Base-by-base conservation (phyloP, 2,797 vertebrate species). In the Rhinoraja longicauda region DNA sequence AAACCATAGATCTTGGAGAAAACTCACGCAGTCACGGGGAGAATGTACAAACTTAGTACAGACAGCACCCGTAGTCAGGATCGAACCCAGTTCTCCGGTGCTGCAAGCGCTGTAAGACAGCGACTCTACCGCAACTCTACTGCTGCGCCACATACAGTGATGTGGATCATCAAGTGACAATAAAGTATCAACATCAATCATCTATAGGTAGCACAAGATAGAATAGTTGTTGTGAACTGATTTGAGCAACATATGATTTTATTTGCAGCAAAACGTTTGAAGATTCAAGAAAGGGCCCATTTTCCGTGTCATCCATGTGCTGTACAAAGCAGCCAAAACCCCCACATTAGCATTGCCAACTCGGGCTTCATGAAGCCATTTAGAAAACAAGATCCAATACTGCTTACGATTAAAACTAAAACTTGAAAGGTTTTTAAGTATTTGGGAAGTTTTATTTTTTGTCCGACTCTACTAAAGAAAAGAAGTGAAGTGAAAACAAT, bases 401-500 rank as follows among this genome's bases (percentile, higher is more conserved):
- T 39, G 45, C 39, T 92, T 75, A 57, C 3, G 26, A 45, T 59
- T 73, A 45, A 91, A 53, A 29, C 17, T 13, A 57, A 53, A 92
- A 92, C 67, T 57, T 92, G 90, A 92, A 81, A 26, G 12, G 84
- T 78, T 82, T 90, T 93, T 90, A 39, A 24, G 36, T n/a, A 94
- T 93, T 86, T 75, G 78, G 93, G 93, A 93, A n/a, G 79, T 94
- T 76, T 78, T 94, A 26, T 93, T 95, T 93, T 93, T 93, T 0
- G 92, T 96, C 93, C 91, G 94, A 94, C 94, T 93, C 94, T 94
- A 93, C 94, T 95, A 95, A 95, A 94, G 94, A 93, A 95, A 94
- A 94, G 94, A 96, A 96, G 93, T 94, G 94, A 95, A 95, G 94
- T 95, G 96, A 97, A 96, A 96, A 96, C 94, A 95, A 94, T 96